Evolutionary conservation across 2,888 invertebrate species (phyloP).

Genomic region (Chrysolina haemoptera): DNA sequence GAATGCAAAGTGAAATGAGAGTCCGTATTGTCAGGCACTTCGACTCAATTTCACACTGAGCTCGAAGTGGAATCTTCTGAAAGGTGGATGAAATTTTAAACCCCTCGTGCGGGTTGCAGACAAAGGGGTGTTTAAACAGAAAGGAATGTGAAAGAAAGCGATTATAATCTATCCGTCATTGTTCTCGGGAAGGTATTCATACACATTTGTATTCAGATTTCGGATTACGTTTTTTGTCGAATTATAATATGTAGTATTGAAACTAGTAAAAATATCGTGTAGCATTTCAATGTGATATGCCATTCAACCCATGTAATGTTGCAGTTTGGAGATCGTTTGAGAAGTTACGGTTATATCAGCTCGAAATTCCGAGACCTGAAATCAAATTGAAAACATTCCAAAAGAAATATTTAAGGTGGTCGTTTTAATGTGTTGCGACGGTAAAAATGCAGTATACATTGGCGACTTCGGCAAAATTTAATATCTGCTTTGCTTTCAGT

Average conservation of each 20-base stretch:
- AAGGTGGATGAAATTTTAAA: constrained; percentile 7
- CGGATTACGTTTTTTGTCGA: neutral
- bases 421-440: neutral
- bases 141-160: neutral
- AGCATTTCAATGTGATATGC: neutral
- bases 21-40: neutral
- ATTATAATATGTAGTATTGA: neutral
- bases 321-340: no score
- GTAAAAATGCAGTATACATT: neutral
- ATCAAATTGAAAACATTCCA: no score
- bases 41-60: neutral
- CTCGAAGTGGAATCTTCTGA: neutral
- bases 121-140: neutral
- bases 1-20: neutral
- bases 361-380: no score
- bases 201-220: neutral
- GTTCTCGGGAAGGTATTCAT: neutral
- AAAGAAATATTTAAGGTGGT: no score
- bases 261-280: neutral
- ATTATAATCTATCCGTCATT: neutral
- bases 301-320: no score
- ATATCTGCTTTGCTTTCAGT: neutral
- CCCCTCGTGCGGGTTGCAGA: constrained; percentile 3
- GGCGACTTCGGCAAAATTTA: neutral
- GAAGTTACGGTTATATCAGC: no score